Base-by-base conservation (phyloP, 2,113 vertebrate genomes). In the Corythornis cristatus region DNA sequence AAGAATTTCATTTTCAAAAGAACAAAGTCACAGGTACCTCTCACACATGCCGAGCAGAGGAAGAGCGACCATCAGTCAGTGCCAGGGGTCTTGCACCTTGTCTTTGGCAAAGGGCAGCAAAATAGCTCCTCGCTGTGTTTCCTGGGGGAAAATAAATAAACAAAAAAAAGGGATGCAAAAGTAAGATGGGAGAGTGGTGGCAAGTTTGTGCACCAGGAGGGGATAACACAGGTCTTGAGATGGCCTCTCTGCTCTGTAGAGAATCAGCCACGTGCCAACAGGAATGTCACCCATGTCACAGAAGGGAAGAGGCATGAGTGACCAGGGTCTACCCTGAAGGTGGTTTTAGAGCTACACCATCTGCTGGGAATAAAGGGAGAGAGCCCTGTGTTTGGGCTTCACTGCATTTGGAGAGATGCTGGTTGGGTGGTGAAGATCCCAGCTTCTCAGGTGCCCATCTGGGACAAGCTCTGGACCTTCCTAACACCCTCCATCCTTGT, bases 21-120 rank as follows among this genome's bases (percentile, higher is more conserved):
- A 91, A 67, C 66, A 18, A 50, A 94, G 51, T 16, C 42, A 3
- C 0, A 1, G 42, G 45, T 37, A 12, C 45, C 48, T 37, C 42
- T 54, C 66, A 33, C 3, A 1, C 28, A 19, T 0, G 17, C 29
- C 1, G 6, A 31, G 50, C 33, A 4, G 42, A 23, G 8, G 50
- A 20, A 48, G 48, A 64, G 25, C 2, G 6, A 25, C 54, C 75
- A 46, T 3, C 65, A 12, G 25, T 42, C 83, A 35, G 37, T 29
- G 35, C 35, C 3, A 5, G 25, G 28, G 46, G 15, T 18, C 35
- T 83, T 7, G 2, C 60, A 28, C 22, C 17, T 60, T 16, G 1
- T 25, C 26, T 35, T 37, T 1, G 15, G 77, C 5, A 3, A 13
- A 56, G 22, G 54, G 46, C 29, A 40, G 19, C 0, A 3, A 61